Evolutionary conservation across 2,888 invertebrate species (phyloP).

Genomic region (Conistra vaccinii): DNA sequence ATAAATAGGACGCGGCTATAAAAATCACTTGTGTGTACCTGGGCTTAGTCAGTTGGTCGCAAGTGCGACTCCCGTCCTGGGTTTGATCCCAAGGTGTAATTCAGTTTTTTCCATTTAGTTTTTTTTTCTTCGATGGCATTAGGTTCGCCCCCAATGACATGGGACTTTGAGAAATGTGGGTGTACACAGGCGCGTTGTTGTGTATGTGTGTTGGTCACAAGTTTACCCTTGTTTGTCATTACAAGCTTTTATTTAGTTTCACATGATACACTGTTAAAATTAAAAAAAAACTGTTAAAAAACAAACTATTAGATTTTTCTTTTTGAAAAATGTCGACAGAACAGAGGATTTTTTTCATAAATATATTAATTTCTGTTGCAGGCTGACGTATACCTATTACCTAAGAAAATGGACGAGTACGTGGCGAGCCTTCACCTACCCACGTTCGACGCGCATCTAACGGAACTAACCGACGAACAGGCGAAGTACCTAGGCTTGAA

Average conservation of each 20-base stretch:
- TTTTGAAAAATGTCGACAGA: too few relatives aligned
- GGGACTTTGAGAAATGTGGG: not conserved
- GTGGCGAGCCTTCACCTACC: conserved; percentile 99
- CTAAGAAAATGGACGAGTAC: conserved; percentile 99
- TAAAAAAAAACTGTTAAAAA: too few relatives aligned
- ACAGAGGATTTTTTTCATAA: conserved; percentile 45
- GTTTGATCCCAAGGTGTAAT: not conserved
- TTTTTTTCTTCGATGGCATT: not conserved
- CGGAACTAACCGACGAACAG: conserved; percentile 98
- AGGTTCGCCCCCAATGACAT: too few relatives aligned
- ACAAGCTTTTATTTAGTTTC: too few relatives aligned
- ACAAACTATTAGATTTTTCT: too few relatives aligned
- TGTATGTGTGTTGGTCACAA: conserved; percentile 5
- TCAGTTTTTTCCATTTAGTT: too few relatives aligned
- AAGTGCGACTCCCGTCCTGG: not conserved
- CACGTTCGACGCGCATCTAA: conserved; percentile 99
- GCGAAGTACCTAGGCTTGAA: conserved; percentile 99
- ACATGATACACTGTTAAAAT: too few relatives aligned
- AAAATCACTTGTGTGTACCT: not conserved
- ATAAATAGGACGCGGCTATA: too few relatives aligned
- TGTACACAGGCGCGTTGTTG: too few relatives aligned
- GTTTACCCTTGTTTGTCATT: too few relatives aligned
- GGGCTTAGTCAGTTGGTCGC: not conserved
- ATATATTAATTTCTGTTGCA: conserved; percentile 64
- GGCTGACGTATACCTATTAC: conserved; percentile 98